Evolutionary conservation across 2,113 vertebrate genomes (phyloP), one percentile per base, ranked within the genome.

Genomic region (Eulemur rufifrons): DNA sequence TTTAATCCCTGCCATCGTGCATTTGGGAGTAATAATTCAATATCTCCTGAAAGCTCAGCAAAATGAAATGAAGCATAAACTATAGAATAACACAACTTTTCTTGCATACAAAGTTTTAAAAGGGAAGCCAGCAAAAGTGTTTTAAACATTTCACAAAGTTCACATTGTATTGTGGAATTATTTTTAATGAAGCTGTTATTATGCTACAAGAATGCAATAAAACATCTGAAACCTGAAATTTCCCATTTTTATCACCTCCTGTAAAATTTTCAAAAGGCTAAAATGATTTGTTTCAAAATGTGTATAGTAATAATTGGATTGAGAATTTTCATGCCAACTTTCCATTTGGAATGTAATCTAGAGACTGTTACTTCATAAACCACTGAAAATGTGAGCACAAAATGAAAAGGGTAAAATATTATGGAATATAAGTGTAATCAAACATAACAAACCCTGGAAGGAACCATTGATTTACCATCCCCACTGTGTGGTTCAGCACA

Each of bases 261-360:
- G 89, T 96, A 95, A 98, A 98, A 95, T 85, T 97, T 95, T 98
- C 93, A 95, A 97, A 97, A 80, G 76, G 94, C 91, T 92, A 98
- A 97, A 98, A 66, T 95, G 63, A 98, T 98, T 98, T 98, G 86
- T 96, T 97, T 98, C 95, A 97, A 97, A 98, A 97, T 94, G 89
- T 93, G 94, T 84, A 95, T 29, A 93, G 97, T 98, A 98, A 96
- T 97, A 98, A 97, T 93, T 98, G 95, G 86, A 98, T 94, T 94
- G 96, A 96, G 74, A 95, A 63, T 68, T 96, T 96, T 61, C 47
- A 87, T 97, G 98, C 94, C 98, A 98, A 96, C 83, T 98, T 98
- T 98, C 96, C 96, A 97, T 61, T 95, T 97, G 93, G 94, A 97
- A 96, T 96, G 92, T 97, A 96, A 97, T 96, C 89, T 94, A 98